Evolutionary conservation across 2,113 vertebrate species (phyloP).

Genomic region (Smithornis capensis): DNA sequence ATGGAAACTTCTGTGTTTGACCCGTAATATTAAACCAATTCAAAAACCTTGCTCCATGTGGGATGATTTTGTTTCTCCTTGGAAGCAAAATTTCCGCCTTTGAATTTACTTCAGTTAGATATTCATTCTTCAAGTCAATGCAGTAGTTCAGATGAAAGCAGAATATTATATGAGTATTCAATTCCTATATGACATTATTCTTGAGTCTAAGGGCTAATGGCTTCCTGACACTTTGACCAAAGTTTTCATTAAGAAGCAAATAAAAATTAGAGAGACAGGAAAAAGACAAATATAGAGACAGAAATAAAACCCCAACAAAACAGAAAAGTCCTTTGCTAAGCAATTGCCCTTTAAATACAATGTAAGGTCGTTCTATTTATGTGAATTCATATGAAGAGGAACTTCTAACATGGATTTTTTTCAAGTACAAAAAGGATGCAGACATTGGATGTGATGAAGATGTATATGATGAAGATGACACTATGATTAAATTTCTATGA

Average conservation of each 20-base stretch:
- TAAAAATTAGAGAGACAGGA: neutral
- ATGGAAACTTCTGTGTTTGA: neutral
- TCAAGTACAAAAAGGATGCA: neutral
- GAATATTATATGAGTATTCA: neutral
- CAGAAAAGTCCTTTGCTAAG: neutral
- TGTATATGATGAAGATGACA: neutral
- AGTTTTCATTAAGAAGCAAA: neutral
- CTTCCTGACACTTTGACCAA: neutral
- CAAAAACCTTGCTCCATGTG: neutral
- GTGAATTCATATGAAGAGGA: neutral
- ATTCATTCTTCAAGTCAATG: neutral
- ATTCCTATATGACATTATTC: neutral
- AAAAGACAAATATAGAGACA: neutral
- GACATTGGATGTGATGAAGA: neutral
- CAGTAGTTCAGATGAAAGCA: neutral
- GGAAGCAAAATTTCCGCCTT: neutral
- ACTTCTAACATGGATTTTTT: neutral
- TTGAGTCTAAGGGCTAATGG: neutral
- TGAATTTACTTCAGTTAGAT: neutral
- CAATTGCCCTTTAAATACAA: neutral
- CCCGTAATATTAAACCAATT: neutral
- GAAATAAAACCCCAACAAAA: neutral
- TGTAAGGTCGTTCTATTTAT: neutral
- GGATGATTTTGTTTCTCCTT: neutral
- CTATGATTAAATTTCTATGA: neutral